phyloP scores from a whole-genome alignment of 2,888 invertebrate species.

The Archips crataeganus region DNA sequence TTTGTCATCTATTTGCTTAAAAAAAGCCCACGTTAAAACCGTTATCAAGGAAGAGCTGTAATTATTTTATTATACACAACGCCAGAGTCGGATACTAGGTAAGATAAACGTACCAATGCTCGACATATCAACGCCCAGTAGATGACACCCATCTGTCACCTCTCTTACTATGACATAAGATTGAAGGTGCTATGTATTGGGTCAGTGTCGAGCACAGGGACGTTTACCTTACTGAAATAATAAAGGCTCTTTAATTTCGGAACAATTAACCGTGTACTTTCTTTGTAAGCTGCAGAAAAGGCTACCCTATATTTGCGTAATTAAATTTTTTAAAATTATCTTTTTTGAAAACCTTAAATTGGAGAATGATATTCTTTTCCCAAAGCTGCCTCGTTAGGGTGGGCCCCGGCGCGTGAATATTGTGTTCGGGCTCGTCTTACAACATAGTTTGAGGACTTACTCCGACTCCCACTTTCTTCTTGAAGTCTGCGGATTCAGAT shows the following conservation, averaged over 20 bases:
- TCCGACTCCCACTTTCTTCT: conserved; percentile 35
- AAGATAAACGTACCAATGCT: too few relatives aligned
- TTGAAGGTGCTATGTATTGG: too few relatives aligned
- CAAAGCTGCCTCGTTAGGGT: conserved; percentile 26
- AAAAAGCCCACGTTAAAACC: background rate
- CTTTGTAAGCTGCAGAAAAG: background rate
- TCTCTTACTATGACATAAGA: too few relatives aligned
- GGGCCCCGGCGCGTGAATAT: conserved; percentile 31
- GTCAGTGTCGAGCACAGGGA: too few relatives aligned
- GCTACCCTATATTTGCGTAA: conserved; percentile 12
- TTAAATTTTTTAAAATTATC: conserved; percentile 17
- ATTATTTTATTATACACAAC: background rate
- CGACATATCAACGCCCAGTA: too few relatives aligned
- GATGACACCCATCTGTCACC: too few relatives aligned
- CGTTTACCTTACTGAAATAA: background rate
- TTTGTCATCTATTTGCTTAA: too few relatives aligned
- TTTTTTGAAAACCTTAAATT: conserved; percentile 8
- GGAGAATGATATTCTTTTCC: conserved; percentile 28
- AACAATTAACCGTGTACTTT: background rate
- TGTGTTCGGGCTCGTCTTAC: conserved; percentile 33
- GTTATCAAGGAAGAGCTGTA: background rate
- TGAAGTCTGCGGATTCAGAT: conserved; percentile 42
- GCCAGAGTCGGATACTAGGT: background rate
- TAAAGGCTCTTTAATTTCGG: background rate
- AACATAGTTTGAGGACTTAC: conserved; percentile 33